These are phyloP conservation scores for Leucozona laternaria DNA, from an alignment of 2,888 invertebrate genomes.

Conservation along the genomic window DNA sequence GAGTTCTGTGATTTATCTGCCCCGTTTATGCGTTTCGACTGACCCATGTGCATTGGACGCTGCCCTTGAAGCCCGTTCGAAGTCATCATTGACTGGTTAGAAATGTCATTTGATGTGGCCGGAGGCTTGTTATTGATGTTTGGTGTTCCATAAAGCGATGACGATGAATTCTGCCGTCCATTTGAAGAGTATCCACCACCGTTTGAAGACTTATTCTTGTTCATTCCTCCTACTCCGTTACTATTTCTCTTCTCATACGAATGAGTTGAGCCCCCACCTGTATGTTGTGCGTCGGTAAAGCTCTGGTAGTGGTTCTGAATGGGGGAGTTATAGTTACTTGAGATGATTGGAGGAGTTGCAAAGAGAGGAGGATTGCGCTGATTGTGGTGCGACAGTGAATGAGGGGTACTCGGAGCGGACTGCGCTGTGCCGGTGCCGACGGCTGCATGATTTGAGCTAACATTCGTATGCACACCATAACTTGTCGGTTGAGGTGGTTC, in stretches of 20 bases:
- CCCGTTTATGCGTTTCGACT: constrained; percentile 61
- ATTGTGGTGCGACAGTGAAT: constrained; percentile 78
- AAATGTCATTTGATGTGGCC: constrained; percentile 72
- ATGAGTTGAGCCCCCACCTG: constrained; percentile 46
- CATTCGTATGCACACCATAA: constrained; percentile 70
- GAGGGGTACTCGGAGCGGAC: constrained; percentile 83
- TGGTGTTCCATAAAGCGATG: constrained; percentile 62
- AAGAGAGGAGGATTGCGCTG: constrained; percentile 82
- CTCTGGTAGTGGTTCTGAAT: constrained; percentile 66
- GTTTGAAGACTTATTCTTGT: constrained; percentile 70
- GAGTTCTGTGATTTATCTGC: constrained; percentile 62
- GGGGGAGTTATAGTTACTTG: constrained; percentile 80
- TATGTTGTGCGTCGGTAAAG: constrained; percentile 71
- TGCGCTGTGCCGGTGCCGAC: constrained; percentile 79
- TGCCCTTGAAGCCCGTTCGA: constrained; percentile 65
- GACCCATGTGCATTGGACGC: constrained; percentile 61
- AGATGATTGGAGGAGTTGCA: constrained; percentile 82
- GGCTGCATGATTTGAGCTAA: constrained; percentile 71
- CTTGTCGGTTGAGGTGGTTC: constrained; percentile 78
- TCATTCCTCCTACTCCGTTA: constrained; percentile 69
- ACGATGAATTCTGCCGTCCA: constrained; percentile 63
- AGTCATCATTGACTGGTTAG: constrained; percentile 54
- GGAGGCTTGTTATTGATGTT: constrained; percentile 78
- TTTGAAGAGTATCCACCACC: constrained; percentile 63
- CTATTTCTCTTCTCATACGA: constrained; percentile 71